Percentiles rank a stretch among this genome's conserved stretches.
phyloP scores from a whole-genome alignment of 2,888 invertebrate genomes.

The Thecophora atra region DNA sequence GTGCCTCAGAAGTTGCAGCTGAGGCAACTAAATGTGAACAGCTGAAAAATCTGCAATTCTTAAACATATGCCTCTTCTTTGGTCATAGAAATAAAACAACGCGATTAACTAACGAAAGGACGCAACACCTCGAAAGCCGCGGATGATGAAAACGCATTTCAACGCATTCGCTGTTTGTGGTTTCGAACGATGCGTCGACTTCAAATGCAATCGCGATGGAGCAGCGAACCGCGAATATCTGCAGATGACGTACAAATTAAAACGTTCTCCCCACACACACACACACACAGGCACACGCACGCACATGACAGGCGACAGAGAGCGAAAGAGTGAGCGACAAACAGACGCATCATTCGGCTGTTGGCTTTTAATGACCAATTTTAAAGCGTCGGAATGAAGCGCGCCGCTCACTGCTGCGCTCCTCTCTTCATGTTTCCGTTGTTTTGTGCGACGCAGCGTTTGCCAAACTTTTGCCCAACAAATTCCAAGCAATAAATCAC shows the following conservation, averaged over 20 bases:
- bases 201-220: constrained; percentile 1
- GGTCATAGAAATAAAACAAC: no score
- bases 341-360: constrained; percentile 15
- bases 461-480: constrained; percentile 31
- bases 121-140: neutral
- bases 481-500: constrained; percentile 34
- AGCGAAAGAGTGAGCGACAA: no score
- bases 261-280: constrained; percentile 33
- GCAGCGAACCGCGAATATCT: constrained; percentile 28
- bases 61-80: no score
- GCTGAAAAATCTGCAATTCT: no score
- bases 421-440: no score
- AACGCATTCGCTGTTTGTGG: constrained; percentile 19
- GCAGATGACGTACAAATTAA: constrained; percentile 43
- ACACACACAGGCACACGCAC: neutral
- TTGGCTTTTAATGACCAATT: constrained; percentile 42
- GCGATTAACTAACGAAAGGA: neutral
- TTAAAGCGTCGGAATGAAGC: constrained; percentile 18
- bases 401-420: neutral
- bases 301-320: no score
- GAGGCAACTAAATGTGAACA: neutral
- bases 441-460: neutral
- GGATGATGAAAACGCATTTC: constrained; percentile 11
- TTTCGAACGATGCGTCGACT: neutral
- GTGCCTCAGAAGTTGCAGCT: constrained; percentile 6